Percentiles rank a stretch among this genome's conserved stretches.
phyloP scores from a whole-genome alignment of 2,113 vertebrate genomes.

The Etheostoma cragini region DNA sequence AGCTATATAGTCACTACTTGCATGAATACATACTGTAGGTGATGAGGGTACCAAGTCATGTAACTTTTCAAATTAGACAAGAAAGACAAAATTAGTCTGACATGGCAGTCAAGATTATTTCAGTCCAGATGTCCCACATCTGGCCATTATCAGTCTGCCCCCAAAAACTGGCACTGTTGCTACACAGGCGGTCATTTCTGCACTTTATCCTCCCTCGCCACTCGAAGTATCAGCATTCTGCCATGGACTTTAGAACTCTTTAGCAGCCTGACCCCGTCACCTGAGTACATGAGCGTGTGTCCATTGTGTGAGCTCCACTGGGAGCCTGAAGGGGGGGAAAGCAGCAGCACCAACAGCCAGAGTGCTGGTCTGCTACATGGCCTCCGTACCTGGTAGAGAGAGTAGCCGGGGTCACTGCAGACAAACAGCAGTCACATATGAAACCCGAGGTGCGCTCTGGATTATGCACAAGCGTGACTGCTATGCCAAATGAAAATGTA shows the following conservation, averaged over 20 bases:
- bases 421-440: conserved; percentile 80
- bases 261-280: conserved; percentile 29
- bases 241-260: neutral
- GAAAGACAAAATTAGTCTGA: neutral
- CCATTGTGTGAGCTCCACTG: conserved; percentile 24
- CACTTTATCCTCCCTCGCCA: neutral
- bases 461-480: conserved; percentile 89
- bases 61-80: neutral
- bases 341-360: conserved; percentile 18
- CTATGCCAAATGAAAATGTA: conserved; percentile 91
- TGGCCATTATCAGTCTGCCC: neutral
- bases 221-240: neutral
- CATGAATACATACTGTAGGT: too few species aligned
- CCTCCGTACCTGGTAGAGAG: conserved; percentile 87
- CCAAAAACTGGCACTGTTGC: neutral
- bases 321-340: conserved; percentile 19
- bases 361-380: conserved; percentile 39
- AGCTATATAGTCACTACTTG: too few species aligned
- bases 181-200: neutral
- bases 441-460: conserved; percentile 89
- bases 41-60: neutral
- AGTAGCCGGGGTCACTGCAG: conserved; percentile 67
- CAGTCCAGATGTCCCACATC: neutral
- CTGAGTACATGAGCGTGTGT: conserved; percentile 3
- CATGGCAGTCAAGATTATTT: neutral